Percentiles rank a stretch among this genome's conserved stretches.
Conservation (phyloP, 1,140 invertebrate genomes). For the Medauroidea extradentata region DNA sequence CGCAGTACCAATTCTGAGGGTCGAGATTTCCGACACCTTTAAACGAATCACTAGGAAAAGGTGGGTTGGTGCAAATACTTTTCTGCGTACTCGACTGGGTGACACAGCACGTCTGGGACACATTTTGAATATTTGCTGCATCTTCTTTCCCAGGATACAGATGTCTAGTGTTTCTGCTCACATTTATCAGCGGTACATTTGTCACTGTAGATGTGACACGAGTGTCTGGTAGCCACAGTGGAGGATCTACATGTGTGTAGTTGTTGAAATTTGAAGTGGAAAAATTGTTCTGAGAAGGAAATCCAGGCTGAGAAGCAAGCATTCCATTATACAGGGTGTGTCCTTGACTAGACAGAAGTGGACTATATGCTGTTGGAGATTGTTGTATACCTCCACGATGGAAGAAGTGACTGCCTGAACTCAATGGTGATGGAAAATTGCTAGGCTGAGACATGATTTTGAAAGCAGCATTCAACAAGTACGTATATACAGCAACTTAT, state of each 20-base stretch:
- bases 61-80: not conserved
- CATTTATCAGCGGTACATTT: not conserved
- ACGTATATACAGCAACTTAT: too few relatives aligned
- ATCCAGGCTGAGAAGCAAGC: conserved; percentile 5
- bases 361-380: conserved; percentile 13
- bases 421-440: not conserved
- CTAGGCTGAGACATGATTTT: too few relatives aligned
- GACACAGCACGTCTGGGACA: conserved; percentile 6
- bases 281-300: conserved; percentile 7
- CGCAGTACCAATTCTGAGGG: conserved; percentile 9
- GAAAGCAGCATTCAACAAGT: too few relatives aligned
- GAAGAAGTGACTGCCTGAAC: conserved; percentile 8
- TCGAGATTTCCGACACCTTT: not conserved
- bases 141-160: not conserved
- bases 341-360: conserved; percentile 9
- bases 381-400: conserved; percentile 6
- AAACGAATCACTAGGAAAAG: not conserved
- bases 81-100: not conserved
- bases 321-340: conserved; percentile 11
- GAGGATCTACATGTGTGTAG: conserved; percentile 5
- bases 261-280: conserved; percentile 3
- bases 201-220: not conserved
- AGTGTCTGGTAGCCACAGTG: conserved; percentile 10
- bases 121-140: not conserved
- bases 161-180: not conserved